phyloP scores from a whole-genome alignment of 2,888 invertebrate species.

The Tetheella fluctuosa region DNA sequence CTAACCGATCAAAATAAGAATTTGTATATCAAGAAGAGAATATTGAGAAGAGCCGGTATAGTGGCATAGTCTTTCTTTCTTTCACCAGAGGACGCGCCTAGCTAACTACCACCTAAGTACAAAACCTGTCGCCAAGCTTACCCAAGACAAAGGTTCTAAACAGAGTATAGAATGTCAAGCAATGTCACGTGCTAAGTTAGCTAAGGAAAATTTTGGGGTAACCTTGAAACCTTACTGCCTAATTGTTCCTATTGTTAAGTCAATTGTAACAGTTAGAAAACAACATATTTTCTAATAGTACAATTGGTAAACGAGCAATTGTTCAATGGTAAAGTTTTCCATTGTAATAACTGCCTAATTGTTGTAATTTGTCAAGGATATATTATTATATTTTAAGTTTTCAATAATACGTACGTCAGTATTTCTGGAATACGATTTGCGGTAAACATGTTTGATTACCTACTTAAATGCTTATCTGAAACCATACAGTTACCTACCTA shows the following conservation, averaged over 20 bases:
- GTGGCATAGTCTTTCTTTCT: too few species aligned
- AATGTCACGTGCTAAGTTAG: not conserved
- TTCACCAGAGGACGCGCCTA: too few species aligned
- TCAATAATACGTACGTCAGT: not conserved
- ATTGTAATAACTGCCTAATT: not conserved
- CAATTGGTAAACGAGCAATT: not conserved
- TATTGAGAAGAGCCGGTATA: too few species aligned
- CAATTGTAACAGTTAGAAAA: not conserved
- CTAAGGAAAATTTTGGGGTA: not conserved
- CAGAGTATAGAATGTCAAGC: not conserved
- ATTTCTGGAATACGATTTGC: not conserved
- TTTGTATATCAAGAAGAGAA: too few species aligned
- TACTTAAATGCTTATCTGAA: not conserved
- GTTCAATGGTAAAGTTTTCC: not conserved
- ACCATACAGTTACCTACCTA: not conserved
- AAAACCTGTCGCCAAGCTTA: not conserved
- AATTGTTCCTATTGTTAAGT: not conserved
- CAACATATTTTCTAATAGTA: constrained; percentile 5
- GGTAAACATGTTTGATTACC: constrained; percentile 1
- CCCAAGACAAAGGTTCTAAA: not conserved
- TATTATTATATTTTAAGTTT: not conserved
- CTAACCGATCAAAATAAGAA: too few species aligned
- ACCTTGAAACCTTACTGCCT: constrained; percentile 3
- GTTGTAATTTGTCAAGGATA: constrained; percentile 2
- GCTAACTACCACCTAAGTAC: too few species aligned